Evolutionary conservation across 2,797 vertebrate genomes (phyloP), one percentile per base, ranked within the genome.

Genomic region (Sarcophilus harrisii): DNA sequence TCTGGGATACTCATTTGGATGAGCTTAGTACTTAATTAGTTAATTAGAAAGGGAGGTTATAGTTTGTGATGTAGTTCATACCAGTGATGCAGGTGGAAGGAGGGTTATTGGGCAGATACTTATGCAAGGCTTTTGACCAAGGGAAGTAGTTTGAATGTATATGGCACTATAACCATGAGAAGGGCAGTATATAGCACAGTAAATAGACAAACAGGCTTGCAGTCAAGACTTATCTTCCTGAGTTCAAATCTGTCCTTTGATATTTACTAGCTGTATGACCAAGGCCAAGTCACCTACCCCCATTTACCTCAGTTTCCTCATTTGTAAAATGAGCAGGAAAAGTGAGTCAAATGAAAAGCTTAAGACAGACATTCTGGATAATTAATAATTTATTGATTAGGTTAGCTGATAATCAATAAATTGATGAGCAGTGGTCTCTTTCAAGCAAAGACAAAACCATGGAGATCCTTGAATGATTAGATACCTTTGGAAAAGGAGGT

Each of bases 11-110:
- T 57, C 73, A 55, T 92, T 59, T 93, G 55, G 92, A 89, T 59
- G 91, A 90, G 89, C 18, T 93, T 89, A 92, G 52, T 29, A 57
- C 1, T 58, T 59, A 16, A 57, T 66, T 90, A 73, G 55, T 89
- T 52, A 59, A n/a, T 59, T 58, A 93, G 21, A 60, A 92, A 92
- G 57, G 38, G 93, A 90, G 92, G 90, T 87, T 95, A 57, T 49
- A 93, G 45, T 59, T 94, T 90, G 81, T 66, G 8, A 90, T 38
- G 32, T 10, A 91, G 66, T 30, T 60, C 18, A 54, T 57, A 87
- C 11, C 8, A 57, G n/a, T 18, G 58, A 90, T 89, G 90, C 45
- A 49, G 1, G 1, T 27, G 10, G 8, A 45, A 87, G 73, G 2
- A 81, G 38, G 73, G 73, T 9, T 81, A 45, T 11, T 81, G 73